These are phyloP conservation scores for Hirtodrosophila duncani DNA, from an alignment of 2,888 invertebrate genomes.

Conservation along the genomic window DNA sequence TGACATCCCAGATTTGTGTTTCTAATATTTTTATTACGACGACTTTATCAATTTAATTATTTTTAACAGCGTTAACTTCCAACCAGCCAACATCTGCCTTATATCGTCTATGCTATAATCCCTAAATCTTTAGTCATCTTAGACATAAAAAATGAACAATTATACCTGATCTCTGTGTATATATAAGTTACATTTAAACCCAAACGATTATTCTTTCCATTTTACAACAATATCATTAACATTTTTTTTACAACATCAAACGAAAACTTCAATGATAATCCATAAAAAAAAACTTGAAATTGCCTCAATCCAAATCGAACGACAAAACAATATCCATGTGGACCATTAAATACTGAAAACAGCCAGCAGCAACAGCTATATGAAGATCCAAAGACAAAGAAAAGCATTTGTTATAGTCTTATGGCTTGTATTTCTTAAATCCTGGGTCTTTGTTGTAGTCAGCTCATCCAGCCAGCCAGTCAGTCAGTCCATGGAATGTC, in stretches of 20 bases:
- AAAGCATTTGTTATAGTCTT: slow-evolving; percentile 65
- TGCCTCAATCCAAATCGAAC: slow-evolving; percentile 52
- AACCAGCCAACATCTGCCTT: too few relatives aligned
- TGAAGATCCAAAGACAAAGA: slow-evolving; percentile 55
- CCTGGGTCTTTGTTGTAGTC: neutral
- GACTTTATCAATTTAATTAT: too few relatives aligned
- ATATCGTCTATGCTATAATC: too few relatives aligned
- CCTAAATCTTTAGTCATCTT: too few relatives aligned
- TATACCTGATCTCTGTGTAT: too few relatives aligned
- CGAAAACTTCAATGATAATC: slow-evolving; percentile 54
- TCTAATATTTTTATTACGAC: too few relatives aligned
- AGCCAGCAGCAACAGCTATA: slow-evolving; percentile 28
- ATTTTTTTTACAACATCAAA: neutral
- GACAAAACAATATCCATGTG: slow-evolving; percentile 66
- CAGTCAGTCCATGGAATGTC: slow-evolving; percentile 17
- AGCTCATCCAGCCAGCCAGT: too few relatives aligned
- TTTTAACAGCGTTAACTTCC: too few relatives aligned
- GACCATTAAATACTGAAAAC: slow-evolving; percentile 39
- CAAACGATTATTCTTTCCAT: too few relatives aligned
- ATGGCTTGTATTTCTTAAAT: neutral
- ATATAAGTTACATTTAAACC: too few relatives aligned
- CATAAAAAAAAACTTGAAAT: slow-evolving; percentile 57
- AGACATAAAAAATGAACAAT: too few relatives aligned
- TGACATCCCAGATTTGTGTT: too few relatives aligned
- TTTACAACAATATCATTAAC: neutral